Base-by-base conservation (phyloP, 2,113 vertebrate genomes). In the Chaetops frenatus region DNA sequence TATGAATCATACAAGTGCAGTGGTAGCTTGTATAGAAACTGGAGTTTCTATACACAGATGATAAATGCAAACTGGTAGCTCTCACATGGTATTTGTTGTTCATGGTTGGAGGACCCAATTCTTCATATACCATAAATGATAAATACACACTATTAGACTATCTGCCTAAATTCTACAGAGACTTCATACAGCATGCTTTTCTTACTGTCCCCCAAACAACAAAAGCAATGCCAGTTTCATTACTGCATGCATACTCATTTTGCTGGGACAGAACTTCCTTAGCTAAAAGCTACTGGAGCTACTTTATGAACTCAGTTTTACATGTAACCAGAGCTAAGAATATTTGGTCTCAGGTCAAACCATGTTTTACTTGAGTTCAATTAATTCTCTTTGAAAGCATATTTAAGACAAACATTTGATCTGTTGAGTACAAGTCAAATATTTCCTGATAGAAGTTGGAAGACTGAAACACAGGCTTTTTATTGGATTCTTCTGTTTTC, bases 1-100 rank as follows among this genome's bases (percentile, higher is more conserved):
- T 82, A 44, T 93, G 93, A 96, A 92, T 90, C 90, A 95, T 56
- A 44, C 12, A 42, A 84, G 74, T 25, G 13, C 51, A 80, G 64
- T 76, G 78, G 74, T 85, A 47, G 70, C 60, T 85, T 86, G 67
- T 38, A 53, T 1, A 86, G 38, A 83, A 88, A 64, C 3, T 53
- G 87, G 53, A 44, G 45, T 81, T 71, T 74, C 58, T 74, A 42
- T 16, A 60, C 54, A 28, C 10, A 70, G 71, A 54, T 62, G 33
- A 60, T 33, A 88, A 86, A 86, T 2, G 36, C 57, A 84, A 33
- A 94, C 35, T 76, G 44, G 67, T 7, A 86, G 50, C 44, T 92
- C 57, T 48, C 66, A 76, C 54, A 71, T 1, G 6, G 61, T 51
- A 38, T 48, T 40, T 22, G 25, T 1, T 70, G 36, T 25, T 31